Evolutionary conservation across 2,797 vertebrate genomes (phyloP).

Genomic region (Pangasius djambal): DNA sequence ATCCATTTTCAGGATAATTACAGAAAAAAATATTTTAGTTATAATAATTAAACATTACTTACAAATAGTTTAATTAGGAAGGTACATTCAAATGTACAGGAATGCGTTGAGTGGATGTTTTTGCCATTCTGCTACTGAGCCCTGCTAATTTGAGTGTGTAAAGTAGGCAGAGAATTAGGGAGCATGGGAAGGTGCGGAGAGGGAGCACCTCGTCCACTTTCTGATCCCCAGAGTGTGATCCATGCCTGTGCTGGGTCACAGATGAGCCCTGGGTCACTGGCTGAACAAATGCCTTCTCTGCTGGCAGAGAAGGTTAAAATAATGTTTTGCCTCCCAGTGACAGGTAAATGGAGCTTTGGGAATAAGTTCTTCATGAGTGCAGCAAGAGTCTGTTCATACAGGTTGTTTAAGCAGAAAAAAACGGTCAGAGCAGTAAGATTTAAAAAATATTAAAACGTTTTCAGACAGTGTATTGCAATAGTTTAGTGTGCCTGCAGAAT

Average conservation of each 20-base stretch:
- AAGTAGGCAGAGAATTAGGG: neutral
- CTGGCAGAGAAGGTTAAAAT: slow-evolving; percentile 76
- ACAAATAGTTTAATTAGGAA: neutral
- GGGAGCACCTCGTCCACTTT: slow-evolving; percentile 46
- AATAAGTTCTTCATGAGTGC: neutral
- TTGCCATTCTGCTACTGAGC: neutral
- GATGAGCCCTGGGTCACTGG: slow-evolving; percentile 87
- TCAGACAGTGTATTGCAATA: neutral
- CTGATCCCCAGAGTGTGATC: slow-evolving; percentile 49
- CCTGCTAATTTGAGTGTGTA: neutral
- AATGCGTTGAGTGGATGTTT: neutral
- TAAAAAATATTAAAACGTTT: neutral
- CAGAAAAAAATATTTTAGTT: neutral
- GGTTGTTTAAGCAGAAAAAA: neutral
- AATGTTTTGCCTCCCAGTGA: slow-evolving; percentile 75
- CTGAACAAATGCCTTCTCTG: slow-evolving; percentile 76
- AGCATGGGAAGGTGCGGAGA: slow-evolving; percentile 44
- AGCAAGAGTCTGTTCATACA: neutral
- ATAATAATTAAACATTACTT: neutral
- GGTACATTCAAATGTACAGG: neutral
- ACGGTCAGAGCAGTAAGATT: neutral
- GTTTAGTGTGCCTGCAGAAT: neutral
- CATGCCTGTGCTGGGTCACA: slow-evolving; percentile 79
- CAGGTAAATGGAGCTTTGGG: slow-evolving; percentile 56
- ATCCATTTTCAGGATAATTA: neutral